phyloP scores from a whole-genome alignment of 2,888 invertebrate genomes.

The Slavum lentiscoides region DNA sequence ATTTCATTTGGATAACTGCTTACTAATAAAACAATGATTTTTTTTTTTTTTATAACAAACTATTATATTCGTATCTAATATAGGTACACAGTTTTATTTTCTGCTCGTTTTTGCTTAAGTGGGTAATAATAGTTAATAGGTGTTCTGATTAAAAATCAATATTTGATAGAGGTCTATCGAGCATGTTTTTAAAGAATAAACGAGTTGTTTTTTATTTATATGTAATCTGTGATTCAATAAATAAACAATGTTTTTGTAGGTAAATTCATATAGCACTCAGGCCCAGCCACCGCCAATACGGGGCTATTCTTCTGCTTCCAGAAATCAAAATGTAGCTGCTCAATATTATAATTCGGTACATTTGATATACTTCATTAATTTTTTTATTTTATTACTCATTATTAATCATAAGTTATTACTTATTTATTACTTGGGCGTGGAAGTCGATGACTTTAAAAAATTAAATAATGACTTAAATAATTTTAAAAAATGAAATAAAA shows the following conservation, averaged over 20 bases:
- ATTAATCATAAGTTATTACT: not conserved
- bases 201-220: not conserved
- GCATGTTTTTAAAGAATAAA: constrained; percentile 13
- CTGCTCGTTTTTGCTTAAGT: not conserved
- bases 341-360: constrained; percentile 44
- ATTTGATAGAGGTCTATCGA: not conserved
- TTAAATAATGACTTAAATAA: too few relatives aligned
- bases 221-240: constrained; percentile 20
- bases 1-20: too few relatives aligned
- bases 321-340: constrained; percentile 42
- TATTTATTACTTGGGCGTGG: not conserved
- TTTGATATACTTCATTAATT: not conserved
- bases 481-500: too few relatives aligned
- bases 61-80: too few relatives aligned
- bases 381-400: not conserved
- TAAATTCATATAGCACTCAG: constrained; percentile 30
- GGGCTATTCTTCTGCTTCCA: constrained; percentile 19
- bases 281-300: not conserved
- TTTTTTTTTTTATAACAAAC: too few relatives aligned
- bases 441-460: too few relatives aligned
- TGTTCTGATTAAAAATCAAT: not conserved
- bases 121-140: not conserved
- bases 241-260: constrained; percentile 47
- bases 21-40: too few relatives aligned
- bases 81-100: not conserved